A percentile compares a stretch with the other conserved stretches of the same genome.
These are phyloP conservation scores for Drosophila biarmipes DNA, from an alignment of 1,140 invertebrate species.

Conservation along the genomic window DNA sequence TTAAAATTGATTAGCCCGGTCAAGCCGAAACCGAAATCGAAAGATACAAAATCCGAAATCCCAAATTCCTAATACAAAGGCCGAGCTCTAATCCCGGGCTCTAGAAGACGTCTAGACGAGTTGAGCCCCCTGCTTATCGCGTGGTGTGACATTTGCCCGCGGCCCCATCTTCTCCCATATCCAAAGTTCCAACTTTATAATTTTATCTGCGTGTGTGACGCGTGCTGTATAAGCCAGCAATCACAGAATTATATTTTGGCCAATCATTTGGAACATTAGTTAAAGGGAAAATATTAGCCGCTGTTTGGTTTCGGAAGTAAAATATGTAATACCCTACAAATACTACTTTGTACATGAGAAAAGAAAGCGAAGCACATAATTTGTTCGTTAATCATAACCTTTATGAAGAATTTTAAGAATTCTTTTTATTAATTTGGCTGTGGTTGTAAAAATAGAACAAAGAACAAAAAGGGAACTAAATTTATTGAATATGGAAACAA, in stretches of 20 bases:
- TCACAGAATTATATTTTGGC: conserved; percentile 56
- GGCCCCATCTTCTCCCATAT: conserved; percentile 7
- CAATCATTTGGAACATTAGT: conserved; percentile 66
- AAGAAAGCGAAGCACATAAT: neutral
- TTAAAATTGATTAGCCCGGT: conserved; percentile 81
- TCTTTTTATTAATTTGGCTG: too few relatives aligned
- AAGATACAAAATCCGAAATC: conserved; percentile 9
- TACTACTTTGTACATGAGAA: neutral
- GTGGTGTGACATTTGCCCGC: conserved; percentile 69
- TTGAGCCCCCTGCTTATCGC: conserved; percentile 26
- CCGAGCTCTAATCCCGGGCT: conserved; percentile 7
- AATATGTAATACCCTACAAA: conserved; percentile 4
- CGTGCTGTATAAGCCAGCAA: conserved; percentile 63
- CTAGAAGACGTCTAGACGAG: conserved; percentile 67
- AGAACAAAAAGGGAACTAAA: too few relatives aligned
- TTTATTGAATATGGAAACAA: too few relatives aligned
- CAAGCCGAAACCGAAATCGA: conserved; percentile 28
- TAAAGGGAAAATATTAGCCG: conserved; percentile 41
- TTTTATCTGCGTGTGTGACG: conserved; percentile 50
- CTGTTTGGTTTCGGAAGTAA: neutral
- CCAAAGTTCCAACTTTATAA: neutral
- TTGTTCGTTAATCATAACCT: too few relatives aligned
- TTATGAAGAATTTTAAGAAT: too few relatives aligned
- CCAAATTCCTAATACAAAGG: conserved; percentile 7
- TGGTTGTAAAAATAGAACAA: too few relatives aligned